These are phyloP conservation scores for Gastrophryne carolinensis DNA, from an alignment of 2,797 vertebrate species.

Conservation along the genomic window DNA sequence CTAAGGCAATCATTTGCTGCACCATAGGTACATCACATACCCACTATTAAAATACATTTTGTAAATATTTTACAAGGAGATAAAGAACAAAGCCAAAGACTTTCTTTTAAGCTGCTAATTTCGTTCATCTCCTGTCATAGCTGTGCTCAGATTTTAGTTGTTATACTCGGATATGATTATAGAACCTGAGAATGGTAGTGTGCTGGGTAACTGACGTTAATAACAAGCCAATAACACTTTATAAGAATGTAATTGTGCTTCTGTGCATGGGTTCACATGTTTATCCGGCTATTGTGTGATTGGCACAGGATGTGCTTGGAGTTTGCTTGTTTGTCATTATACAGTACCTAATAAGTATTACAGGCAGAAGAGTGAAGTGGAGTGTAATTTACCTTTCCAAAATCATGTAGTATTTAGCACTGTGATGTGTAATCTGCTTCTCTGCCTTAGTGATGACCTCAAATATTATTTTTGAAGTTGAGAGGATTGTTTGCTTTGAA, in stretches of 20 bases:
- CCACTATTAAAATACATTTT: constrained; percentile 13
- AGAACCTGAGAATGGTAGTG: not conserved
- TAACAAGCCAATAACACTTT: constrained; percentile 11
- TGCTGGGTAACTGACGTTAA: not conserved
- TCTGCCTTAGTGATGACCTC: not conserved
- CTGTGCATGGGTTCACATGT: not conserved
- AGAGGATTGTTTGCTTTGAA: too few species aligned
- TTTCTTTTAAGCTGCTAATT: constrained; percentile 30
- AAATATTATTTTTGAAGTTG: not conserved
- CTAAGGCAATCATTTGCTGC: not conserved
- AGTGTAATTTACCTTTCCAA: not conserved
- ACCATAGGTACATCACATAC: not conserved
- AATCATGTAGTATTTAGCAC: not conserved
- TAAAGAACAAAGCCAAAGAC: constrained; percentile 15
- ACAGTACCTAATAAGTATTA: constrained; percentile 14
- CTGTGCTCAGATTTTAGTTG: not conserved
- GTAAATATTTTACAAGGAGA: constrained; percentile 18
- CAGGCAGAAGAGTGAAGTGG: not conserved
- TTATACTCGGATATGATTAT: not conserved
- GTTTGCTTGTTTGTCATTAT: not conserved
- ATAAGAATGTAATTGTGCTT: not conserved
- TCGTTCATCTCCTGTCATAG: constrained; percentile 35
- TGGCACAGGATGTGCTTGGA: not conserved
- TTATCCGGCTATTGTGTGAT: constrained; percentile 15
- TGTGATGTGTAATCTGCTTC: not conserved